Percentiles rank a stretch among this genome's conserved stretches.
Conservation (phyloP, 2,888 invertebrate genomes). For the Hydrotaea diabolus region DNA sequence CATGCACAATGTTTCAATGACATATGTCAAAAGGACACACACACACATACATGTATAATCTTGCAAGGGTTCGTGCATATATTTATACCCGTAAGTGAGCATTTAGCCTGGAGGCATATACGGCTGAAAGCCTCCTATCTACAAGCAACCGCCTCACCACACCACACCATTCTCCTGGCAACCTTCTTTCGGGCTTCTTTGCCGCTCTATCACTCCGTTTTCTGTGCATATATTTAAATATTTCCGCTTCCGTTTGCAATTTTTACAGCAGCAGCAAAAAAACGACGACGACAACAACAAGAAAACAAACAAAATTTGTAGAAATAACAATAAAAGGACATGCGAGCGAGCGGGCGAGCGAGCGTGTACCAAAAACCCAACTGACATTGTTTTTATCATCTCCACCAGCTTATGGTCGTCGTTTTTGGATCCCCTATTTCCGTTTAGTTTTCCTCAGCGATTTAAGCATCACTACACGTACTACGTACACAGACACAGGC, state of each 20-base stretch:
- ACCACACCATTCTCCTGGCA: neutral
- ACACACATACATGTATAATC: constrained; percentile 14
- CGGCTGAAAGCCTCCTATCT: constrained; percentile 24
- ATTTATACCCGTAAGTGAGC: neutral
- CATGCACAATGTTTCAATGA: constrained; percentile 8
- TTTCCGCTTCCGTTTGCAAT: constrained; percentile 68
- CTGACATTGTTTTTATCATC: constrained; percentile 41
- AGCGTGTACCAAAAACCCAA: constrained; percentile 6
- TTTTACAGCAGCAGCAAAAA: constrained; percentile 56
- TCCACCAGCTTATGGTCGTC: constrained; percentile 26
- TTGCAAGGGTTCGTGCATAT: neutral
- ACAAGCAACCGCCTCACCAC: too few relatives aligned
- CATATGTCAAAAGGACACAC: constrained; percentile 1
- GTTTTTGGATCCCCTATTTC: constrained; percentile 55
- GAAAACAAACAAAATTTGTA: constrained; percentile 21
- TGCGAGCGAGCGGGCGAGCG: constrained; percentile 18
- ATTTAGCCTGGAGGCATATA: constrained; percentile 32
- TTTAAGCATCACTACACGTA: constrained; percentile 32
- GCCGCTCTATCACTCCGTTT: too few relatives aligned
- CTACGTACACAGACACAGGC: too few relatives aligned
- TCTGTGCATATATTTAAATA: constrained; percentile 59
- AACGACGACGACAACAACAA: constrained; percentile 27
- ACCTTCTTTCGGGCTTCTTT: too few relatives aligned
- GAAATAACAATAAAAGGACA: neutral
- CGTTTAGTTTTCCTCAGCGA: constrained; percentile 64